Evolutionary conservation across 2,888 invertebrate genomes (phyloP).

Genomic region (Mylabris sibirica): DNA sequence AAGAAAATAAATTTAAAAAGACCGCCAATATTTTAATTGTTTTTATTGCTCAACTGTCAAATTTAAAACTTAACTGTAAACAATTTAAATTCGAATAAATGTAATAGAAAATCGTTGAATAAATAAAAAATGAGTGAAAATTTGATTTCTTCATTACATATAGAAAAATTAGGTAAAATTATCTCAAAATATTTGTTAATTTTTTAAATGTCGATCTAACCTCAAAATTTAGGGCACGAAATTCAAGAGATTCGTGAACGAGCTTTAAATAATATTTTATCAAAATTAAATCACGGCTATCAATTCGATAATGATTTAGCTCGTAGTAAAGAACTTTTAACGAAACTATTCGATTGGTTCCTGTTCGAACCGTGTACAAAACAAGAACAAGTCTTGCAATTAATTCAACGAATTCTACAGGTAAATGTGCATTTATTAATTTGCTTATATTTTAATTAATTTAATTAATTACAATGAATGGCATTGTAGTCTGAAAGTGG

Average conservation of each 20-base stretch:
- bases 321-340: constrained; percentile 67
- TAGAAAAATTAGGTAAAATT: constrained; percentile 55
- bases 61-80: constrained; percentile 16
- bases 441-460: constrained; percentile 18
- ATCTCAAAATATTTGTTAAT: neutral
- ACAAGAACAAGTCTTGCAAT: constrained; percentile 66
- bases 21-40: constrained; percentile 14
- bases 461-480: neutral
- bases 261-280: constrained; percentile 59
- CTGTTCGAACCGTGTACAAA: constrained; percentile 64
- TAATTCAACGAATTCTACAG: constrained; percentile 66
- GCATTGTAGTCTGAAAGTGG: constrained; percentile 64
- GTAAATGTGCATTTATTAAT: constrained; percentile 54
- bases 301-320: constrained; percentile 68
- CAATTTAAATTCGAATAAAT: neutral
- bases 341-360: constrained; percentile 71
- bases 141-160: constrained; percentile 51
- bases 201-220: constrained; percentile 17
- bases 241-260: constrained; percentile 60
- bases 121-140: constrained; percentile 41
- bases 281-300: constrained; percentile 72
- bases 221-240: constrained; percentile 53
- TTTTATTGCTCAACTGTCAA: constrained; percentile 19
- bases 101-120: neutral
- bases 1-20: neutral